Evolutionary conservation across 2,797 vertebrate genomes (phyloP), one percentile per base, ranked within the genome.

Genomic region (Martes flavigula): DNA sequence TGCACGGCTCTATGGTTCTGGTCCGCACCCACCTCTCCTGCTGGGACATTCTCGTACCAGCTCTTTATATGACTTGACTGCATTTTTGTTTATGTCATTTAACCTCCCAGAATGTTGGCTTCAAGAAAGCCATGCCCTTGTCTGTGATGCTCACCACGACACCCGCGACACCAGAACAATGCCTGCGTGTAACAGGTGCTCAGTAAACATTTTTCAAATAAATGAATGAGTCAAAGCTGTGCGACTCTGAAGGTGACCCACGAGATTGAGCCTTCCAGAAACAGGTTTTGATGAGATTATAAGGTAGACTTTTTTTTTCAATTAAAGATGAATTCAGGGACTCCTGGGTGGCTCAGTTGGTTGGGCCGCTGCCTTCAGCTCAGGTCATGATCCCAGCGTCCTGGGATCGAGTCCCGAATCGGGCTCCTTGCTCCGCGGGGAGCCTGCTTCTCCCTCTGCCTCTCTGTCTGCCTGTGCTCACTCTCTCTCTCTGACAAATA

Each of bases 281-380:
- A 77, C 0, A 89, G 68, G 27, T n/a, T 87, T 70, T 13, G 54
- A 75, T 84, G 51, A 90, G 64, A 73, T 48, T 85, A 27, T 40
- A 60, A 88, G 32, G 32, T 60, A 91, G 48, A 60, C 46, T 23
- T 7, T 58, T 83, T 40, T 83, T 73, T 84, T 66, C 8, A 90
- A 64, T 54, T 96, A 88, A 91, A 97, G 51, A 81, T 62, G 40
- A 92, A 90, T 40, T 84, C 35, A 83, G n/a, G n/a, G n/a, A n/a
- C n/a, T n/a, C n/a, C n/a, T n/a, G n/a, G n/a, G n/a, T n/a, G n/a
- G n/a, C n/a, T n/a, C n/a, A n/a, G n/a, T n/a, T n/a, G n/a, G n/a
- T n/a, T n/a, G n/a, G n/a, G n/a, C n/a, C n/a, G n/a, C n/a, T n/a
- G n/a, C n/a, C n/a, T n/a, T n/a, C n/a, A n/a, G n/a, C n/a, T n/a